A percentile compares a stretch with the other conserved stretches of the same genome.
Evolutionary conservation across 2,797 vertebrate genomes (phyloP).

Genomic region (Danio tinwini): DNA sequence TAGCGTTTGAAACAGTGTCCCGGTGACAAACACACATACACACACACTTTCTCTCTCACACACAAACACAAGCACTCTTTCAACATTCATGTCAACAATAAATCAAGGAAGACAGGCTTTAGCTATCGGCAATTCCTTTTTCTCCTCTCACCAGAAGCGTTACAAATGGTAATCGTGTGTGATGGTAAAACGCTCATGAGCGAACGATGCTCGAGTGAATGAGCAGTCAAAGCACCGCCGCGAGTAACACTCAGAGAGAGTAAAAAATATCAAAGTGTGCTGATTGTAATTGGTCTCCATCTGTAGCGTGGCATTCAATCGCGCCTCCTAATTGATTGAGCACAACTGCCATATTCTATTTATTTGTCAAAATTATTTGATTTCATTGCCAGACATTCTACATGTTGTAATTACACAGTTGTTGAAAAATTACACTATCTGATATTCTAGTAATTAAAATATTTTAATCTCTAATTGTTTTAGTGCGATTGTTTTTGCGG

Average conservation of each 20-base stretch:
- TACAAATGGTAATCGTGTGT: slow-evolving; percentile 80
- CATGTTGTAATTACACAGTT: slow-evolving; percentile 79
- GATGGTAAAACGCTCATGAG: slow-evolving; percentile 82
- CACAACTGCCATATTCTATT: slow-evolving; percentile 83
- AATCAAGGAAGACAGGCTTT: slow-evolving; percentile 67
- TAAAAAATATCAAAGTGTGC: slow-evolving; percentile 77
- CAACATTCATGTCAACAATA: slow-evolving; percentile 53
- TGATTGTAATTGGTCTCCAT: slow-evolving; percentile 84
- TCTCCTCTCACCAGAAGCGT: slow-evolving; percentile 73
- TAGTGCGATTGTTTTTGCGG: not conserved
- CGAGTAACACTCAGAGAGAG: slow-evolving; percentile 73
- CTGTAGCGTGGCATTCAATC: slow-evolving; percentile 82
- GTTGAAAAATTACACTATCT: slow-evolving; percentile 66
- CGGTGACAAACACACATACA: not conserved
- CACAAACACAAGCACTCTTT: slow-evolving; percentile 54
- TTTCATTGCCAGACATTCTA: slow-evolving; percentile 60
- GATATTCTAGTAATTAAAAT: slow-evolving; percentile 43
- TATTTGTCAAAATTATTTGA: slow-evolving; percentile 78
- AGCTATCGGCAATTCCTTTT: slow-evolving; percentile 79
- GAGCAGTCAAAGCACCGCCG: slow-evolving; percentile 79
- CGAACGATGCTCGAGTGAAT: slow-evolving; percentile 76
- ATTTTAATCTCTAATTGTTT: slow-evolving; percentile 24
- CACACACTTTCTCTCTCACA: slow-evolving; percentile 2
- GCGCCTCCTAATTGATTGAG: slow-evolving; percentile 82
- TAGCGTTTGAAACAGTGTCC: slow-evolving; percentile 41